Base-by-base conservation (phyloP, 1,140 invertebrate genomes). In the Macrotrachela quadricornifera region DNA sequence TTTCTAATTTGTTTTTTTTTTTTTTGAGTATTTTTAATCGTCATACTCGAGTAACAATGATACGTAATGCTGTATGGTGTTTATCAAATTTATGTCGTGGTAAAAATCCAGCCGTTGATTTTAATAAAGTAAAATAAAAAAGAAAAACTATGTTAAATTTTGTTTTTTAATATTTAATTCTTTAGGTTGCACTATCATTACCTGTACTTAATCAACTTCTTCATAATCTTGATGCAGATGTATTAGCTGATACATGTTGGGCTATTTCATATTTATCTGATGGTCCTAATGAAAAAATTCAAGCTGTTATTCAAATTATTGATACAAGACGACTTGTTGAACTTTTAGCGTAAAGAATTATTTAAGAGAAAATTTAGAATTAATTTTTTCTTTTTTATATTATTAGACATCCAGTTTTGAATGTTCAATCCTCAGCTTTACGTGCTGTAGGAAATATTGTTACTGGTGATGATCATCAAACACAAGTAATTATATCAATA, bases 281-380 rank as follows among this genome's bases (percentile, higher is more conserved):
- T 71, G 90, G 90, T 46, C 85, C 90, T 38, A 94, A 96, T 71
- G 87, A 95, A 59, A 92, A 94, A 73, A 95, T 96, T 60, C 88
- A 95, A 72, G 82, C 85, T 52, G 90, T 95, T 40, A 91, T 96
- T 57, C 85, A 95, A 72, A 82, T 87, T 44, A 87, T 87, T 3
- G 88, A 96, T 42, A 92, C 85, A 65, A 73, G 85, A 57, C 76
- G 88, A 61, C 76, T 96, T 37, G 88, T 96, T 2, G 88, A 95
- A 73, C 71, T 95, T 42, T 74, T 96, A 21, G 82, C 85, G 84
- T 82, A 91, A 70, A 78, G 78, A 55, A 79, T 85, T 62, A 78
- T 38, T 48, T 37, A 96, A 60, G 86, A 83, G 58, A 82, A 82
- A 45, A 83, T 94, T 45, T n/a, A n/a, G 88, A 96, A 46, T 84